A percentile compares a stretch with the other conserved stretches of the same genome.
Conservation (phyloP, 1,140 invertebrate genomes). For the Rhagoletis zephyria region DNA sequence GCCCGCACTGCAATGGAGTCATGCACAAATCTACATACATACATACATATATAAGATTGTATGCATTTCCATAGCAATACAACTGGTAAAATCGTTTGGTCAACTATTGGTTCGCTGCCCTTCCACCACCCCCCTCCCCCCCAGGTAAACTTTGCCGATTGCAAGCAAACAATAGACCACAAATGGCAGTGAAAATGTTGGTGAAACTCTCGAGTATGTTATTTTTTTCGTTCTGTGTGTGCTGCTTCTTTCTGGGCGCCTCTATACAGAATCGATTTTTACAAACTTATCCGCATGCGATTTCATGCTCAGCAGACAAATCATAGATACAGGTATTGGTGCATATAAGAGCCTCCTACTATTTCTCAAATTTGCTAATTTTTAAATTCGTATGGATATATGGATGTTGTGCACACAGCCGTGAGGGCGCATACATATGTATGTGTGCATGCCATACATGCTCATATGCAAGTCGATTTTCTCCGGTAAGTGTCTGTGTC, state of each 20-base stretch:
- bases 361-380: conserved; percentile 20
- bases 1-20: neutral
- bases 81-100: conserved; percentile 16
- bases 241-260: neutral
- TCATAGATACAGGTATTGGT: neutral
- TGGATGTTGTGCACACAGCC: neutral
- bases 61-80: conserved; percentile 5
- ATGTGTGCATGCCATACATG: neutral
- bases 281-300: neutral
- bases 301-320: neutral
- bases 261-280: conserved; percentile 22
- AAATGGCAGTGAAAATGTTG: conserved; percentile 45
- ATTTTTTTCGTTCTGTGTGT: neutral
- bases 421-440: neutral
- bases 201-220: conserved; percentile 24
- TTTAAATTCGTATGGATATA: neutral
- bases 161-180: conserved; percentile 33
- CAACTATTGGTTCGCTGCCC: conserved; percentile 22
- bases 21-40: neutral
- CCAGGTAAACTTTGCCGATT: neutral
- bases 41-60: neutral
- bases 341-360: neutral
- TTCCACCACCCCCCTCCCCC: neutral
- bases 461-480: neutral
- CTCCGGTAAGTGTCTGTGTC: conserved; percentile 15